A percentile compares a stretch with the other conserved stretches of the same genome.
Evolutionary conservation across 2,797 vertebrate species (phyloP).

Genomic region (Geotria australis): DNA sequence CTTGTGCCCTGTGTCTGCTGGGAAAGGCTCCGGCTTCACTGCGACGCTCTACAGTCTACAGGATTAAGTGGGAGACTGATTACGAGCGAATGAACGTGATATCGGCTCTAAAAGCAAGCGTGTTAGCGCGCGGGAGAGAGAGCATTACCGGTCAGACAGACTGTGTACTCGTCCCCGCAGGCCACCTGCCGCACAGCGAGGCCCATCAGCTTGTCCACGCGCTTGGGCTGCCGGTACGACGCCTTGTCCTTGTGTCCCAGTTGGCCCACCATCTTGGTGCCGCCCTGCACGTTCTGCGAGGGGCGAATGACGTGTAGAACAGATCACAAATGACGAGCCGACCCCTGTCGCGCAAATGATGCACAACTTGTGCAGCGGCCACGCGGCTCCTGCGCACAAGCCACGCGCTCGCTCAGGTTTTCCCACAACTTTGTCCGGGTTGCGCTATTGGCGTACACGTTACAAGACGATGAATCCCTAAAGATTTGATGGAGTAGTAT

Average conservation of each 20-base stretch:
- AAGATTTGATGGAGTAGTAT: no score
- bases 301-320: neutral
- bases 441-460: no score
- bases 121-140: neutral
- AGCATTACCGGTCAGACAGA: slow-evolving; percentile 59
- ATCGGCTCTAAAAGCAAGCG: no score
- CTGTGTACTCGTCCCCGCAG: slow-evolving; percentile 78
- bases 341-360: no score
- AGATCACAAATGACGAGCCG: neutral
- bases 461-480: no score
- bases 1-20: no score
- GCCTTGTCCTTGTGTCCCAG: slow-evolving; percentile 83
- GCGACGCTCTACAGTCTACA: no score
- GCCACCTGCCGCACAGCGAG: slow-evolving; percentile 72
- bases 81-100: no score
- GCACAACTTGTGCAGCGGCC: neutral
- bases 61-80: no score
- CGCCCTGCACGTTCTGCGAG: slow-evolving; percentile 63
- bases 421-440: no score
- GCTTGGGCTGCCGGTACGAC: slow-evolving; percentile 73
- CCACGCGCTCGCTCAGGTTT: no score
- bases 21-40: no score
- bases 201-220: slow-evolving; percentile 65
- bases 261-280: slow-evolving; percentile 77
- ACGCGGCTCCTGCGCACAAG: neutral